A percentile compares a stretch with the other conserved stretches of the same genome.
Conservation (phyloP, 1,140 invertebrate species). For the Babylonia areolata region DNA sequence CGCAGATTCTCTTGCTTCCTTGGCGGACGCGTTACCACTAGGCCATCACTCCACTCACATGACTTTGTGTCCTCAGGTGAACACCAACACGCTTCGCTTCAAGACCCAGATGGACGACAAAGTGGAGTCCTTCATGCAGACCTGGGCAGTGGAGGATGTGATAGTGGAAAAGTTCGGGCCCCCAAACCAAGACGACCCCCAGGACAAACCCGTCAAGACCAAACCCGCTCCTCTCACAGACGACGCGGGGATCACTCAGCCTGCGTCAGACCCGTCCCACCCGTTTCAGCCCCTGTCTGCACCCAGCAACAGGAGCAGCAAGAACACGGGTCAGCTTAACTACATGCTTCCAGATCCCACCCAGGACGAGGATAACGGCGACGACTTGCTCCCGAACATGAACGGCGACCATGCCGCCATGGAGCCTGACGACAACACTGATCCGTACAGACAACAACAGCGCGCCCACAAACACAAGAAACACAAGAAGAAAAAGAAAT, state of each 20-base stretch:
- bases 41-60: too few relatives aligned
- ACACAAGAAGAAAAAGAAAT: background rate
- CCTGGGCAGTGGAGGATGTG: slow-evolving; percentile 35
- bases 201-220: background rate
- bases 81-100: slow-evolving; percentile 22
- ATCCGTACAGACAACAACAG: background rate
- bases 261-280: too few relatives aligned
- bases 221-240: background rate
- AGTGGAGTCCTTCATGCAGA: slow-evolving; percentile 38
- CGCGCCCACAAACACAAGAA: background rate
- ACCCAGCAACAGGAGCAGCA: too few relatives aligned
- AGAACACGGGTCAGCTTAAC: background rate
- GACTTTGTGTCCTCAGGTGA: background rate
- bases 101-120: slow-evolving; percentile 31
- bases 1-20: too few relatives aligned
- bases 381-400: background rate
- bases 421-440: background rate
- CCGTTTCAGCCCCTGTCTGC: too few relatives aligned
- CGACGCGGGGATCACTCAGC: too few relatives aligned
- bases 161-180: background rate
- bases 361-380: background rate
- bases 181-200: background rate
- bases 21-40: too few relatives aligned
- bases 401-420: too few relatives aligned
- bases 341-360: background rate